phyloP scores from a whole-genome alignment of 2,888 invertebrate species.

The Mycogona germanica region DNA sequence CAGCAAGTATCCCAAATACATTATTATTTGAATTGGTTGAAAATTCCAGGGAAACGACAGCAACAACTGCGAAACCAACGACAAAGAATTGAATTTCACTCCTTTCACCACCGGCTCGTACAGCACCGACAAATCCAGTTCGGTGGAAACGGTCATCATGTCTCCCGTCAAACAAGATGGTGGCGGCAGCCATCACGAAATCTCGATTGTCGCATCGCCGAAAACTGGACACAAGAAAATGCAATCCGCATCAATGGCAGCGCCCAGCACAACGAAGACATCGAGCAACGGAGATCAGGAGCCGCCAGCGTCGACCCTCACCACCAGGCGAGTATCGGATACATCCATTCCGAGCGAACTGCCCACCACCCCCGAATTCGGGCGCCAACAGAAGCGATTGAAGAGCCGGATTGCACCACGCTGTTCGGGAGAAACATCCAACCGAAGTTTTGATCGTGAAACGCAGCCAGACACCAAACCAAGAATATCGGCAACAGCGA shows the following conservation, averaged over 20 bases:
- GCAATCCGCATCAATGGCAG: neutral
- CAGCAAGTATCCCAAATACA: no score
- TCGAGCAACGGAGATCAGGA: no score
- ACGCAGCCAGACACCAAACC: no score
- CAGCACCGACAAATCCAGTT: no score
- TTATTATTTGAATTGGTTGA: no score
- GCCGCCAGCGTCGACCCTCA: neutral
- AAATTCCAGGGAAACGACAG: no score
- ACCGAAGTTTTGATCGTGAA: no score
- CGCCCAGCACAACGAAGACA: no score
- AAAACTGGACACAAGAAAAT: neutral
- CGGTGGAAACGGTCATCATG: no score
- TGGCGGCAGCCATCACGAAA: neutral
- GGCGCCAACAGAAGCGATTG: neutral
- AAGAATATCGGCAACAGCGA: no score
- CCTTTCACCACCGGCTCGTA: no score
- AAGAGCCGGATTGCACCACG: slow-evolving; percentile 4
- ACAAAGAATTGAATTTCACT: neutral
- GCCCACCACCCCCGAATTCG: neutral
- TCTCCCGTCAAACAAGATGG: neutral
- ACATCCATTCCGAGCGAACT: slow-evolving; percentile 8
- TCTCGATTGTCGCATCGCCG: neutral
- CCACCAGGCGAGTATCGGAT: slow-evolving; percentile 10
- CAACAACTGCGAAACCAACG: neutral
- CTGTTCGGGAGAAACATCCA: no score